These are phyloP conservation scores for Sarcophaga subvicina DNA, from an alignment of 2,888 invertebrate genomes.

Conservation along the genomic window DNA sequence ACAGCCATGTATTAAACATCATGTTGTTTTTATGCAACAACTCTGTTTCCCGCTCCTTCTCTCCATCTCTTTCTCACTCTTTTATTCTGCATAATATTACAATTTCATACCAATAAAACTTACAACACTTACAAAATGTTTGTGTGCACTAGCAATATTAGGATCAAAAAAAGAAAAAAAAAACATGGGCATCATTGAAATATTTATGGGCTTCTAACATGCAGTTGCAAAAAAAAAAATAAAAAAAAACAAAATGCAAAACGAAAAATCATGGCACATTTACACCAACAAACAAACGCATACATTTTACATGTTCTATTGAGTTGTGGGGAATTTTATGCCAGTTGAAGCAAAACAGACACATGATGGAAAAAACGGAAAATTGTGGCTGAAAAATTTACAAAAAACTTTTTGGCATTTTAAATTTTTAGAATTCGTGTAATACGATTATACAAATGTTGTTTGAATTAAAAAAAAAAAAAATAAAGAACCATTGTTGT, in stretches of 20 bases:
- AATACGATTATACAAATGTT: slow-evolving; percentile 30
- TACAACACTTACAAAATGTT: too few relatives aligned
- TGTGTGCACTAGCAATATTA: background rate
- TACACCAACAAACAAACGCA: slow-evolving; percentile 52
- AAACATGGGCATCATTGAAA: slow-evolving; percentile 28
- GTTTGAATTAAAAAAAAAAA: background rate
- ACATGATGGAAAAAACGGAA: slow-evolving; percentile 12
- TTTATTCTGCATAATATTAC: slow-evolving; percentile 54
- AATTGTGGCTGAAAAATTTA: slow-evolving; percentile 4
- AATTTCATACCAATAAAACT: slow-evolving; percentile 40
- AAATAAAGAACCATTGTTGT: background rate
- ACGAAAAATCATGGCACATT: slow-evolving; percentile 5
- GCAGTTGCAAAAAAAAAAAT: slow-evolving; percentile 29
- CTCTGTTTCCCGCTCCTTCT: background rate
- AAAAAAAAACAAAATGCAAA: background rate
- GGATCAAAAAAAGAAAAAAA: background rate
- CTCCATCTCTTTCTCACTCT: background rate
- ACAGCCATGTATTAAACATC: slow-evolving; percentile 32
- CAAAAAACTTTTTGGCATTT: too few relatives aligned
- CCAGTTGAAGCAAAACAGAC: slow-evolving; percentile 29
- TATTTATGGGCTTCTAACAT: slow-evolving; percentile 65
- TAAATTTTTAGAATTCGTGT: background rate
- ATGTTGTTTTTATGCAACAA: background rate
- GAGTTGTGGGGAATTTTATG: slow-evolving; percentile 27
- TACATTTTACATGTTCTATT: slow-evolving; percentile 51